These are phyloP conservation scores for Tragelaphus eurycerus DNA, from an alignment of 2,797 vertebrate species.

Conservation along the genomic window DNA sequence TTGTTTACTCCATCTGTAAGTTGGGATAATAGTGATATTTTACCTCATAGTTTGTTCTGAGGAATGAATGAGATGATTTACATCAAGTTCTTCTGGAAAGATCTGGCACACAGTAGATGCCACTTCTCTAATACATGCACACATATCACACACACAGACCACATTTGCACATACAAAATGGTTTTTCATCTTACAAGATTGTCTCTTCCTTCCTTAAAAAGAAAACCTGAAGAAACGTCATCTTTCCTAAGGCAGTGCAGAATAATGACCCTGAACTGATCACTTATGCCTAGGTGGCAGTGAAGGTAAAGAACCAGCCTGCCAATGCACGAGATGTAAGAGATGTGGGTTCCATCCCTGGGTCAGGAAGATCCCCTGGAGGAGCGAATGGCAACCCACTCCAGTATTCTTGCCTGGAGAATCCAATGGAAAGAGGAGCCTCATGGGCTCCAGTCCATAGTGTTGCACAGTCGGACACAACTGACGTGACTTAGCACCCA, in stretches of 20 bases:
- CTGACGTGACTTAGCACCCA: background rate
- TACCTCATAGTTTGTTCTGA: background rate
- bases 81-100: background rate
- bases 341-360: background rate
- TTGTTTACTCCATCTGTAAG: background rate
- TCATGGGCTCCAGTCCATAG: background rate
- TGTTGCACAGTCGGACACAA: background rate
- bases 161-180: background rate
- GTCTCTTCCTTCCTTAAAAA: background rate
- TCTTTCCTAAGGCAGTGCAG: background rate
- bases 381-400: background rate
- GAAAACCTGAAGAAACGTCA: background rate
- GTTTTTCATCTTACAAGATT: background rate
- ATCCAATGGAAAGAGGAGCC: background rate
- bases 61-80: background rate
- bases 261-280: background rate
- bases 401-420: background rate
- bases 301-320: background rate
- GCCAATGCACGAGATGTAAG: background rate
- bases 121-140: background rate
- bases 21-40: background rate
- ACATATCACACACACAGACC: background rate
- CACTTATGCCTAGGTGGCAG: background rate
- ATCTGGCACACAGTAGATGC: background rate
- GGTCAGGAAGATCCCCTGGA: background rate